These are phyloP conservation scores for Ceratotherium simum DNA, from an alignment of 2,113 vertebrate genomes.

Conservation along the genomic window DNA sequence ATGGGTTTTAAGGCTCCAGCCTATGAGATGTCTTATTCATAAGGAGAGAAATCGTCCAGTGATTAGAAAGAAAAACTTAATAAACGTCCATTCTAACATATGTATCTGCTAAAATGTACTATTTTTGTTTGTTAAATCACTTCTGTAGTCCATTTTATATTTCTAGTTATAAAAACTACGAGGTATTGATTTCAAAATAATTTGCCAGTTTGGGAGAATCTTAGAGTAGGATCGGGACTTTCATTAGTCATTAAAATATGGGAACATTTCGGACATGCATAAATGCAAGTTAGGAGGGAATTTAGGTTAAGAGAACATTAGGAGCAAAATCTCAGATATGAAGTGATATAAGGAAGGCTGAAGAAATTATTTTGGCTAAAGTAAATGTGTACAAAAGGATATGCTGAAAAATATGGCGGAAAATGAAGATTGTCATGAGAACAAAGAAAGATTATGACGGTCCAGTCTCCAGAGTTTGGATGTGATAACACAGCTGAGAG, in stretches of 20 bases:
- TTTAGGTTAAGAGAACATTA: background rate
- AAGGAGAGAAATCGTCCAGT: background rate
- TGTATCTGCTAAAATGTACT: background rate
- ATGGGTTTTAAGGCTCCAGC: background rate
- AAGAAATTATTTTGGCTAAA: background rate
- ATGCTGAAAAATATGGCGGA: background rate
- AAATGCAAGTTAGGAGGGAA: background rate
- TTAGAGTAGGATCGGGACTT: background rate
- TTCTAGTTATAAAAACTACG: background rate
- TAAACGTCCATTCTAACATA: background rate
- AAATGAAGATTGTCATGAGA: background rate
- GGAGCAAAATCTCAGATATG: background rate
- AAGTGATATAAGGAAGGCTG: background rate
- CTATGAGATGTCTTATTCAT: background rate
- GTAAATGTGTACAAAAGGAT: background rate
- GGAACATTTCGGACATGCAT: background rate
- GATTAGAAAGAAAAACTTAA: slow-evolving; percentile 12
- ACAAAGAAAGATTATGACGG: background rate
- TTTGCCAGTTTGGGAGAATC: background rate
- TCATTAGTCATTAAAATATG: background rate
- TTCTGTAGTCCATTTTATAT: background rate
- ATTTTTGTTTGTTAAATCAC: background rate
- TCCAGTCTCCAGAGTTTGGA: background rate
- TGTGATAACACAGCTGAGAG: background rate
- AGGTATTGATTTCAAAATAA: background rate